These are phyloP conservation scores for Cepaea nemoralis DNA, from an alignment of 1,140 invertebrate species.

Conservation along the genomic window DNA sequence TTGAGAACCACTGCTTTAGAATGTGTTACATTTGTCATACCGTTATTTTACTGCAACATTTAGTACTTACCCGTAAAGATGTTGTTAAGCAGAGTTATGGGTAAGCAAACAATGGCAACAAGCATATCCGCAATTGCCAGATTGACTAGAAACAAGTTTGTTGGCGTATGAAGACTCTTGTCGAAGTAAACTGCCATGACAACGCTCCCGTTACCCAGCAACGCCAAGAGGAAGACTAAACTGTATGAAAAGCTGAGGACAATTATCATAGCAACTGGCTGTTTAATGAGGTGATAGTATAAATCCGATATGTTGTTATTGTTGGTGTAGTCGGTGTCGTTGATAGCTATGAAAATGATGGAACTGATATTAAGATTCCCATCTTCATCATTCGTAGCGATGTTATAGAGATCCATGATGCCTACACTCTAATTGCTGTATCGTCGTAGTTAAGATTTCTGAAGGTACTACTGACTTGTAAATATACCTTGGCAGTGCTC, in stretches of 20 bases:
- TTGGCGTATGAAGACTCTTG: conserved; percentile 87
- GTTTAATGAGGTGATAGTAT: conserved; percentile 31
- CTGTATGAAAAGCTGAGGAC: conserved; percentile 51
- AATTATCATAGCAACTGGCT: conserved; percentile 48
- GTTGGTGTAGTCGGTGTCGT: too few relatives aligned
- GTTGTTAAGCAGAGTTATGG: conserved; percentile 81
- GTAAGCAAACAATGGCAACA: conserved; percentile 88
- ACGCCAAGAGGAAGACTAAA: conserved; percentile 81
- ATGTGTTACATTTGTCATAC: too few relatives aligned
- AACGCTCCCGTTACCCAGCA: conserved; percentile 89
- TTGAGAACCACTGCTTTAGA: too few relatives aligned
- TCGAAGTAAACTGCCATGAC: conserved; percentile 88
- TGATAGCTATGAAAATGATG: too few relatives aligned
- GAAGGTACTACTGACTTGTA: too few relatives aligned
- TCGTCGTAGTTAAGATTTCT: too few relatives aligned
- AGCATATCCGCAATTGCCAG: conserved; percentile 90
- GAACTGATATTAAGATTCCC: too few relatives aligned
- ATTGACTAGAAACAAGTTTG: conserved; percentile 93
- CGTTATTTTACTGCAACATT: too few relatives aligned
- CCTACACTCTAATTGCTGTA: too few relatives aligned
- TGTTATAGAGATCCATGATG: too few relatives aligned
- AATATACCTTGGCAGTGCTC: too few relatives aligned
- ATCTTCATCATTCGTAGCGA: too few relatives aligned
- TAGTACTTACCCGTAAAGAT: conserved; percentile 59
- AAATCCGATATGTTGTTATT: not conserved